A percentile compares a stretch with the other conserved stretches of the same genome.
These are phyloP conservation scores for Vanacampus margaritifer DNA, from an alignment of 2,113 vertebrate species.

Conservation along the genomic window DNA sequence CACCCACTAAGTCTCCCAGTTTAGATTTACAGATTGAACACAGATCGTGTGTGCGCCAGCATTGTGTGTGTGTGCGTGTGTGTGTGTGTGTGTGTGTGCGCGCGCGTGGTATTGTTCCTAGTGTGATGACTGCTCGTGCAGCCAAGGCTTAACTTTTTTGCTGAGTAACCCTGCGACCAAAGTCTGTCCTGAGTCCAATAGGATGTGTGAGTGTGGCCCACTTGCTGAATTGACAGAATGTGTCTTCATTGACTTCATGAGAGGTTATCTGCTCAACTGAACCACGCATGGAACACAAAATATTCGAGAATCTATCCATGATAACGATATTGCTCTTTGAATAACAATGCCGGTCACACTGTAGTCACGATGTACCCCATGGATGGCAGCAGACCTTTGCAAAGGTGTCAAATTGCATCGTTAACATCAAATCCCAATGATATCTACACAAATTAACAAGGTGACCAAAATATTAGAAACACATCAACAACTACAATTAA, in stretches of 20 bases:
- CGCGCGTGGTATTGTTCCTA: slow-evolving; percentile 41
- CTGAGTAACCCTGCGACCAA: slow-evolving; percentile 48
- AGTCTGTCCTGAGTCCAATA: slow-evolving; percentile 25
- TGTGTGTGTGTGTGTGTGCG: too few species aligned
- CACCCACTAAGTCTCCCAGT: slow-evolving; percentile 13
- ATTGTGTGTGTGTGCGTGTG: slow-evolving; percentile 15
- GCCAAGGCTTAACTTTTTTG: slow-evolving; percentile 52
- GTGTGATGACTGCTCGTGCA: slow-evolving; percentile 39
- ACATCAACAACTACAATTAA: too few species aligned
- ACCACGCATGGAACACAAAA: background rate
- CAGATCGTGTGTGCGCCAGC: slow-evolving; percentile 7
- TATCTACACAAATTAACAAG: too few species aligned
- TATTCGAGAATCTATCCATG: background rate
- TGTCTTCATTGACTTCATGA: slow-evolving; percentile 27
- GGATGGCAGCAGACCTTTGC: too few species aligned
- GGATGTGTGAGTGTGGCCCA: slow-evolving; percentile 14
- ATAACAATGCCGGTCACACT: background rate
- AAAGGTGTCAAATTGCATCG: too few species aligned
- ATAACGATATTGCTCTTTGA: background rate
- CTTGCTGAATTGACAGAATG: slow-evolving; percentile 45
- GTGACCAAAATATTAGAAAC: too few species aligned
- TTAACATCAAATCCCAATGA: too few species aligned
- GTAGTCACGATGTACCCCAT: background rate
- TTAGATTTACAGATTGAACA: slow-evolving; percentile 37
- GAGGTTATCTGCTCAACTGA: slow-evolving; percentile 9